A percentile compares a stretch with the other conserved stretches of the same genome.
These are phyloP conservation scores for Ibycter americanus DNA, from an alignment of 2,797 vertebrate species.

Conservation along the genomic window DNA sequence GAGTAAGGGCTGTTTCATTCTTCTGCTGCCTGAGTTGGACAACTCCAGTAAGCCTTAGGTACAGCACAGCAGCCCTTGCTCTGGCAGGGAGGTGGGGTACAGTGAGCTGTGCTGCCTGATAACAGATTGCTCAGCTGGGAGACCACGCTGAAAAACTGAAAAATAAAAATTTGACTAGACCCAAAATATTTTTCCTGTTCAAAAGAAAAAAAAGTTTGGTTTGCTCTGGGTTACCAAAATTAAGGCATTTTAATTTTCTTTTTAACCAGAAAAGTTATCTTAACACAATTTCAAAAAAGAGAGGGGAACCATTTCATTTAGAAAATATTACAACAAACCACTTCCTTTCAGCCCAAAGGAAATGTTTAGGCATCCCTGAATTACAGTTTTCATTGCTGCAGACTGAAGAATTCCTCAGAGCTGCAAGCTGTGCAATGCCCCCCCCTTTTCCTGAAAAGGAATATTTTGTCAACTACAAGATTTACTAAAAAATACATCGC, in stretches of 20 bases:
- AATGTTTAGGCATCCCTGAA: not conserved
- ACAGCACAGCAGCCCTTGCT: not conserved
- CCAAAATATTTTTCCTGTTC: not conserved
- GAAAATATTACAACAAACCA: not conserved
- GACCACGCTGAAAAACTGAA: not conserved
- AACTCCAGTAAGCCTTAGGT: not conserved
- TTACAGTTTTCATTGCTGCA: not conserved
- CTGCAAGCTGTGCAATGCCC: not conserved
- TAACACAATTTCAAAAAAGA: not conserved
- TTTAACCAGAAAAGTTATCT: not conserved
- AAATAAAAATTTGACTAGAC: not conserved
- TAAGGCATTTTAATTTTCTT: not conserved
- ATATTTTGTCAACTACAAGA: not conserved
- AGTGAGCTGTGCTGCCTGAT: accelerated
- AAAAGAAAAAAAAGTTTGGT: not conserved
- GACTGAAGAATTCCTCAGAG: not conserved
- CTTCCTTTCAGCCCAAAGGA: not conserved
- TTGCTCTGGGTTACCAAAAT: not conserved
- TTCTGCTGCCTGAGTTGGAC: not conserved
- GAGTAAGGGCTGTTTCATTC: not conserved
- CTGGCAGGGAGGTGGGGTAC: not conserved
- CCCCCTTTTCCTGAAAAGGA: not conserved
- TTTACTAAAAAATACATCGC: not conserved
- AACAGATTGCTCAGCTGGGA: not conserved
- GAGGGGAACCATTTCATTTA: not conserved